Evolutionary conservation across 2,113 vertebrate genomes (phyloP), one percentile per base, ranked within the genome.

Genomic region (Cairina moschata): DNA sequence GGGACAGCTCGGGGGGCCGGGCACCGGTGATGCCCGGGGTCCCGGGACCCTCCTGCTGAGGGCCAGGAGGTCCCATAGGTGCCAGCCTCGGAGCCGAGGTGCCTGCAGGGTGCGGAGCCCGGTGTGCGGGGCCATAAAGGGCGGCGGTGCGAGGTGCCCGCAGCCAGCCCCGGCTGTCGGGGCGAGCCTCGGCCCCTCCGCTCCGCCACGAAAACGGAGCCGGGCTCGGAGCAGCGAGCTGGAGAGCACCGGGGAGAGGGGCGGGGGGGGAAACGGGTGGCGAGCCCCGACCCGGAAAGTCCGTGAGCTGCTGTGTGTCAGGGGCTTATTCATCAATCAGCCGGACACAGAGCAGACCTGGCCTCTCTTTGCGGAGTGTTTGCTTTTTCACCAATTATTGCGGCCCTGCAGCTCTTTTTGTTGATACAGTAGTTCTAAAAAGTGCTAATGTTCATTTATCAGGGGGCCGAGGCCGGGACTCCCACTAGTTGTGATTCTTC

Each of bases 351-450:
- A 98, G 97, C 98, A 98, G 98, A 98, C 97, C 96, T 92, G 96
- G 97, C 93, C 95, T 97, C 98, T 97, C 97, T 96, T 97, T 69
- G 95, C 86, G 62, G 96, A 97, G 95, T 98, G 99, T 99, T 99
- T 99, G 99, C 99, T 98, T 99, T 99, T 98, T 98, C 97, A 97
- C 98, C 98, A 98, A 99, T 99, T 99, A 99, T 99, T 99, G 98
- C 97, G 96, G 98, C 97, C 96, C 97, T 97, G 98, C 98, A 97
- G 97, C 97, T 97, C 96, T 97, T 95, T 98, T 98, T 99, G 99
- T 99, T 99, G 98, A 99, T 98, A 98, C 98, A 98, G 98, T 96
- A 98, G 98, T 98, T 98, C 98, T 97, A 98, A 98, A 98, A 98
- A 98, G 98, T 99, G 98, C 98, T 98, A 97, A 97, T 98, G 97